phyloP scores from a whole-genome alignment of 2,113 vertebrate genomes.

The Engystomops pustulosus region DNA sequence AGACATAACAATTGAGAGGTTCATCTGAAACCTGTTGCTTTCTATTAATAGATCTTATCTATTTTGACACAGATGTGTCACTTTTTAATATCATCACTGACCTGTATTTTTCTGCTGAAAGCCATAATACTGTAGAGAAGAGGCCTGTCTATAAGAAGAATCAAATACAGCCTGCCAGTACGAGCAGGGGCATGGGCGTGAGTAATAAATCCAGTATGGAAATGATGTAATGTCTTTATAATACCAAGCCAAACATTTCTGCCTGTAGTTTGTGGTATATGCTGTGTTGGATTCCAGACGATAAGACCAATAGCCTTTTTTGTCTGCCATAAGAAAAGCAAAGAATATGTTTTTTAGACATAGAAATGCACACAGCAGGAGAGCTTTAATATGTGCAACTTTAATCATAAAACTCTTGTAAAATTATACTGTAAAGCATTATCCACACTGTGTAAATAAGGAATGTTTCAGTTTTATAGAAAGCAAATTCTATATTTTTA shows the following conservation, averaged over 20 bases:
- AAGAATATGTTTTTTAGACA: no score
- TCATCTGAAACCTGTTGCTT: no score
- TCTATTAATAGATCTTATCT: no score
- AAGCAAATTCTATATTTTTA: no score
- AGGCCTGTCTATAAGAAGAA: conserved; percentile 3
- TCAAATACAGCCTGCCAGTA: conserved; percentile 35
- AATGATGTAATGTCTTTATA: neutral
- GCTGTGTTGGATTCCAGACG: conserved; percentile 33
- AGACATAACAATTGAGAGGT: no score
- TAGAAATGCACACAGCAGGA: no score
- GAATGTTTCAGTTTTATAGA: no score
- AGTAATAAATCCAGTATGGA: conserved; percentile 21
- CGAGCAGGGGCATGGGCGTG: conserved; percentile 29
- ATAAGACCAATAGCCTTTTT: conserved; percentile 40
- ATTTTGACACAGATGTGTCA: no score
- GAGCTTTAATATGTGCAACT: no score
- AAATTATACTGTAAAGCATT: neutral
- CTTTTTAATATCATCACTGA: neutral
- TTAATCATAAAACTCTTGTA: no score
- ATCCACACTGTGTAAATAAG: no score
- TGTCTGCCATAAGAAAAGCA: neutral
- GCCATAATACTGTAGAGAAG: neutral
- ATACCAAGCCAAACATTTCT: conserved; percentile 33
- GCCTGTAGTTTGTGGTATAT: neutral
- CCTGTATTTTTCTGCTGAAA: conserved; percentile 30